A percentile compares a stretch with the other conserved stretches of the same genome.
Evolutionary conservation across 2,113 vertebrate species (phyloP).

Genomic region (Pelecanoides urinatrix): DNA sequence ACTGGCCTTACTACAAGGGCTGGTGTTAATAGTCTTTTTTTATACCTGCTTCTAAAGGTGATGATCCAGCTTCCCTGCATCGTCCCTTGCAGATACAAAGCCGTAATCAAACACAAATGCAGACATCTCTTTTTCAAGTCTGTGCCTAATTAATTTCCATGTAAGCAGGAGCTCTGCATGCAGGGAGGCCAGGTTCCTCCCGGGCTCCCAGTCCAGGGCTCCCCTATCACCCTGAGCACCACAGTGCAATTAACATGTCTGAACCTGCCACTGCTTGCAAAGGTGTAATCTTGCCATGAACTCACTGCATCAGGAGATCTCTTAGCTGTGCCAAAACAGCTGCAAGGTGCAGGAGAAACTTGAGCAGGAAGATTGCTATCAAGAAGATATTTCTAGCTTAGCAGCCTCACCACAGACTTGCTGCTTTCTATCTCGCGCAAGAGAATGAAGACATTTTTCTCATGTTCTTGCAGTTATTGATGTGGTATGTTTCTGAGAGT

Average conservation of each 20-base stretch:
- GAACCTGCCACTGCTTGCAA: not conserved
- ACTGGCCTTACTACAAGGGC: not conserved
- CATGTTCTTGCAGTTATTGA: not conserved
- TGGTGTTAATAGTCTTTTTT: not conserved
- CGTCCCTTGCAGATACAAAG: not conserved
- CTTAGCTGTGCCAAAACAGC: not conserved
- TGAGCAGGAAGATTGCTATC: not conserved
- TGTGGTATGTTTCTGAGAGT: not conserved
- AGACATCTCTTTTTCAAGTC: not conserved
- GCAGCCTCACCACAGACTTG: not conserved
- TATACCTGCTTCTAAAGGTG: not conserved
- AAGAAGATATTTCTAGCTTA: not conserved
- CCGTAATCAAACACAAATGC: not conserved
- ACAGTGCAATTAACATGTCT: not conserved
- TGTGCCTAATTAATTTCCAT: not conserved
- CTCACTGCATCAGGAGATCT: not conserved
- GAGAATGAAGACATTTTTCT: not conserved
- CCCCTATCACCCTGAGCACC: not conserved
- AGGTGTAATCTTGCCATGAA: not conserved
- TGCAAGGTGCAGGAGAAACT: slow-evolving; percentile 27
- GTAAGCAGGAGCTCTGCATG: not conserved
- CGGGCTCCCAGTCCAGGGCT: not conserved
- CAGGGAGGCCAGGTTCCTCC: not conserved
- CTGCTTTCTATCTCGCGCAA: not conserved
- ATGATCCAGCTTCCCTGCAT: not conserved